Evolutionary conservation across 1,140 invertebrate genomes (phyloP).

Genomic region (Doryteuthis pealeii): DNA sequence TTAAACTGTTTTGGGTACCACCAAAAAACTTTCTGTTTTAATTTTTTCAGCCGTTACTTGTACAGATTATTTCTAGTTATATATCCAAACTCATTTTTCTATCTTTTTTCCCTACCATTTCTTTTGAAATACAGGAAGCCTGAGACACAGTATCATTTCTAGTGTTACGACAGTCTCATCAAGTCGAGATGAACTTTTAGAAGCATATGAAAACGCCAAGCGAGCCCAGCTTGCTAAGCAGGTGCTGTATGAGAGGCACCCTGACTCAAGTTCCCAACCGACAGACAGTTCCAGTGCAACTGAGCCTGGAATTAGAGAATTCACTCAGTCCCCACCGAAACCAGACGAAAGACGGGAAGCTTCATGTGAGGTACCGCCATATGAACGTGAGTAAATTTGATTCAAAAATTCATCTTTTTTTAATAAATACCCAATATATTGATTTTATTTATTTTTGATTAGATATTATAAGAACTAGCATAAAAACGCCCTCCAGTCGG

Average conservation of each 20-base stretch:
- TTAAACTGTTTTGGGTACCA: too few species aligned
- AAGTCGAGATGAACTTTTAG: slow-evolving; percentile 58
- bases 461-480: too few species aligned
- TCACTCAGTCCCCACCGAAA: slow-evolving; percentile 60
- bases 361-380: slow-evolving; percentile 55
- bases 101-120: background rate
- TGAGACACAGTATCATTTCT: slow-evolving; percentile 52
- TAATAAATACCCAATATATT: too few species aligned
- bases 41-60: too few species aligned
- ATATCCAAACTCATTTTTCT: too few species aligned
- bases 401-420: background rate
- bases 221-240: slow-evolving; percentile 41
- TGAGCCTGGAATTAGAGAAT: slow-evolving; percentile 60
- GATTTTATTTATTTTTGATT: too few species aligned
- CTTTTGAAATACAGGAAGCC: slow-evolving; percentile 37
- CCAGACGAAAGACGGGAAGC: slow-evolving; percentile 60
- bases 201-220: slow-evolving; percentile 59
- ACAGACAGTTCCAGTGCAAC: slow-evolving; percentile 55
- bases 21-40: too few species aligned
- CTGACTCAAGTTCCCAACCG: slow-evolving; percentile 47
- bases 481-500: too few species aligned
- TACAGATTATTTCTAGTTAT: too few species aligned
- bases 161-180: slow-evolving; percentile 58
- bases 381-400: slow-evolving; percentile 37
- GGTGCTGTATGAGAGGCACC: slow-evolving; percentile 48